Conservation (phyloP, 2,113 vertebrate species). For the Leuciscus idus region DNA sequence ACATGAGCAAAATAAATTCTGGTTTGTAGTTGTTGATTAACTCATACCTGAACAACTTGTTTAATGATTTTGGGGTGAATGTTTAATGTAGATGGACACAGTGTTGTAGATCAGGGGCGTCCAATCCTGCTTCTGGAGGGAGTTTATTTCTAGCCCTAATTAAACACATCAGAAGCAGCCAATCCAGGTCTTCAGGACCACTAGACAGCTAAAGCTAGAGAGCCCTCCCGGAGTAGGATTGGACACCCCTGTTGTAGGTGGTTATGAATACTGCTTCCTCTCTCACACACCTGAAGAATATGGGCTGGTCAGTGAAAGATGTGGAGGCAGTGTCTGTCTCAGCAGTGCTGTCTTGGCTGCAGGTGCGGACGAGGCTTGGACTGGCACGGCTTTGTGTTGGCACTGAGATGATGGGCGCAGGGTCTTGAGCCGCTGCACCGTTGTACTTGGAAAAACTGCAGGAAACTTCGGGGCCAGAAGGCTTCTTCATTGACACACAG, state of each 20-base stretch:
- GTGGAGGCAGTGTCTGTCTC: conserved; percentile 66
- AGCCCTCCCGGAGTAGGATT: not conserved
- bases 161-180: not conserved
- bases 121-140: not conserved
- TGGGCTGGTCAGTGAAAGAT: conserved; percentile 86
- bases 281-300: conserved; percentile 88
- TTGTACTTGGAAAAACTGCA: conserved; percentile 87
- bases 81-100: not conserved
- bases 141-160: not conserved
- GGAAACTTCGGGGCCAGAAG: conserved; percentile 83
- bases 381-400: conserved; percentile 81
- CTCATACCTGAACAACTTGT: too few relatives aligned
- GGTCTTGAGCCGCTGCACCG: conserved; percentile 77
- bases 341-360: conserved; percentile 64
- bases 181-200: not conserved
- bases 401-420: conserved; percentile 88
- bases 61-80: too few relatives aligned
- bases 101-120: not conserved
- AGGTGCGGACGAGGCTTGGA: conserved; percentile 72
- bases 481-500: conserved; percentile 73
- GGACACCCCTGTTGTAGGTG: not conserved
- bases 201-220: not conserved
- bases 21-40: not conserved
- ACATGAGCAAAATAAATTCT: conserved; percentile 25
- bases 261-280: not conserved